Evolutionary conservation across 2,797 vertebrate genomes (phyloP).

Genomic region (Platyrinchus mystaceus): DNA sequence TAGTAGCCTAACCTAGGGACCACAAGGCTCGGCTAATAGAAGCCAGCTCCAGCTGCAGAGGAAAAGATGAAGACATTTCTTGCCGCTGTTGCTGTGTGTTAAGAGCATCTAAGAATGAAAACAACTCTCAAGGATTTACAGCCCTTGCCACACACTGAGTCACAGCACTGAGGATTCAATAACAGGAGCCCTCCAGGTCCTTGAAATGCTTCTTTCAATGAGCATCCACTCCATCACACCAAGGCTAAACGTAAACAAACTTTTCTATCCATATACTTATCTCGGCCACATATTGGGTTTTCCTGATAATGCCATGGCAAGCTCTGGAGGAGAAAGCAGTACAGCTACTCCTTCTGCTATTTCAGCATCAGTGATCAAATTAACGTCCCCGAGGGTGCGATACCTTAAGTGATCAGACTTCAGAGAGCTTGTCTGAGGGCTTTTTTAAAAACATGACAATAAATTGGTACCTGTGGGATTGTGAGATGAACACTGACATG

Average conservation of each 20-base stretch:
- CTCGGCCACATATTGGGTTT: not conserved
- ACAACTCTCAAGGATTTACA: constrained; percentile 53
- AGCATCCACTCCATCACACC: constrained; percentile 53
- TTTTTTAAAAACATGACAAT: not conserved
- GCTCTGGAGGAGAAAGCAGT: not conserved
- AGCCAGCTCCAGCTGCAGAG: not conserved
- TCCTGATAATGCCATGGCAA: not conserved
- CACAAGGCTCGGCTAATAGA: not conserved
- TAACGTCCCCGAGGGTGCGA: not conserved
- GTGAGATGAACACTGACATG: not conserved
- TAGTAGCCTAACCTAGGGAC: not conserved
- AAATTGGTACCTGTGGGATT: not conserved
- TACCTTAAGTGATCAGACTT: not conserved
- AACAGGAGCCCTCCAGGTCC: constrained; percentile 52
- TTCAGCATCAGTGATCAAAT: not conserved
- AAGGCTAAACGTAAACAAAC: constrained; percentile 38
- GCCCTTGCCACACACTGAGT: constrained; percentile 48
- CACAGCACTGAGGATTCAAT: constrained; percentile 37
- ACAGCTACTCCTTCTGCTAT: not conserved
- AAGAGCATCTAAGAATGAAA: constrained; percentile 34
- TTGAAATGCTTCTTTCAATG: constrained; percentile 54
- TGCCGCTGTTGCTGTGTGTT: not conserved
- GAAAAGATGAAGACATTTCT: constrained; percentile 8
- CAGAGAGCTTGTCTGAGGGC: not conserved
- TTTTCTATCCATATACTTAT: not conserved